Conservation (phyloP, 30 jellyfish, hydroid and myxozoan genomes). For the Phacellophora camtschatica region DNA sequence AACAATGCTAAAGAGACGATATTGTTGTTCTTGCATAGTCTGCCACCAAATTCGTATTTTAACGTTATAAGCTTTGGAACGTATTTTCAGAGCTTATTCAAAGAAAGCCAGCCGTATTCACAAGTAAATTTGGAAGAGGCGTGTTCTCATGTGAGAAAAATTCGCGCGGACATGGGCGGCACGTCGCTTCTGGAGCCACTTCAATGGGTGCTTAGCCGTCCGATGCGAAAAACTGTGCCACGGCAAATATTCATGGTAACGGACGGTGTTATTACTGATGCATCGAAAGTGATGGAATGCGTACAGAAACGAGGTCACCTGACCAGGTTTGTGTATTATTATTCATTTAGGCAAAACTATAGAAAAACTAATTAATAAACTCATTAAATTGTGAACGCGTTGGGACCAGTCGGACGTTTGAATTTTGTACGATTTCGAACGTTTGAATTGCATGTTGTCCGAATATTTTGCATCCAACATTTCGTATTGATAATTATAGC, state of each 20-base stretch:
- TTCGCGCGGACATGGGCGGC: constrained; percentile 87
- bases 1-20: constrained; percentile 75
- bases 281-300: constrained; percentile 54
- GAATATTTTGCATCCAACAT: too few species aligned
- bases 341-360: not conserved
- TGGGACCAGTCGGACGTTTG: too few species aligned
- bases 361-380: not conserved
- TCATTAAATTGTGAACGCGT: too few species aligned
- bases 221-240: constrained; percentile 66
- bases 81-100: constrained; percentile 65
- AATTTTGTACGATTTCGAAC: too few species aligned
- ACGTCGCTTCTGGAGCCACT: constrained; percentile 88
- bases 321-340: constrained; percentile 61
- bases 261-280: constrained; percentile 65
- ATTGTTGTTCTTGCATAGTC: constrained; percentile 73
- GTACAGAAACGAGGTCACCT: constrained; percentile 61
- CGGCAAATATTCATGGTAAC: constrained; percentile 90
- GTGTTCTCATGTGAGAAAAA: constrained; percentile 52
- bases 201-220: constrained; percentile 71
- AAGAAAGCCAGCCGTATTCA: constrained; percentile 77
- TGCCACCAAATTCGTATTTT: constrained; percentile 77
- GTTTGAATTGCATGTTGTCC: too few species aligned
- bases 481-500: too few species aligned
- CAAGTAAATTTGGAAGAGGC: constrained; percentile 72
- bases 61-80: constrained; percentile 75